A percentile compares a stretch with the other conserved stretches of the same genome.
Conservation (phyloP, 1,140 invertebrate species). For the Geopemphigus sp. region DNA sequence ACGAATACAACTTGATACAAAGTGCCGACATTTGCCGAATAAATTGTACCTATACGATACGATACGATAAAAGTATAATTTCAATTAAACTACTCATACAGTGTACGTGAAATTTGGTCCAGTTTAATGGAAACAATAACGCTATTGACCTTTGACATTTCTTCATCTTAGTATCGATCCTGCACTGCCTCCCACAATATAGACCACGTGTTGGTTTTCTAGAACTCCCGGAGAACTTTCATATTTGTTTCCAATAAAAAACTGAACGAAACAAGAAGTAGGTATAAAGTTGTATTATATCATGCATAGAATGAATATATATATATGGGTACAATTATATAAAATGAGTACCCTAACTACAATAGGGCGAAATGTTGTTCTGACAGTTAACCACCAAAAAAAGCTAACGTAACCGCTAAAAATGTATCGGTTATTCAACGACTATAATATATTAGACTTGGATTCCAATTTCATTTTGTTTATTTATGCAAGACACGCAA, state of each 20-base stretch:
- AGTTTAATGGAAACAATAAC: background rate
- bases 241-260: background rate
- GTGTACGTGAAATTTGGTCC: background rate
- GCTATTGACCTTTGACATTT: constrained; percentile 33
- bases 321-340: background rate
- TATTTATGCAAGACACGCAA: constrained; percentile 39
- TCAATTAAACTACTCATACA: background rate
- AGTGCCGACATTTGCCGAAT: background rate
- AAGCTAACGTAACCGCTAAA: background rate
- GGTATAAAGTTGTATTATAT: background rate
- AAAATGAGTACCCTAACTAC: background rate
- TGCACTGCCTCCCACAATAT: background rate
- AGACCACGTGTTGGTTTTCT: constrained; percentile 7
- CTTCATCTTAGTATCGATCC: background rate
- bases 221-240: background rate
- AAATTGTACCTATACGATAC: background rate
- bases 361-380: background rate
- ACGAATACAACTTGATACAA: too few species aligned
- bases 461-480: constrained; percentile 25
- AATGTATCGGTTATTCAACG: background rate
- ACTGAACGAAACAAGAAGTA: background rate
- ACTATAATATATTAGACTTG: constrained; percentile 9
- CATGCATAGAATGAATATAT: background rate
- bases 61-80: background rate
- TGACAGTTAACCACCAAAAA: constrained; percentile 22